Conservation (phyloP, 2,888 invertebrate genomes). For the Ceratothoa steindachneri region DNA sequence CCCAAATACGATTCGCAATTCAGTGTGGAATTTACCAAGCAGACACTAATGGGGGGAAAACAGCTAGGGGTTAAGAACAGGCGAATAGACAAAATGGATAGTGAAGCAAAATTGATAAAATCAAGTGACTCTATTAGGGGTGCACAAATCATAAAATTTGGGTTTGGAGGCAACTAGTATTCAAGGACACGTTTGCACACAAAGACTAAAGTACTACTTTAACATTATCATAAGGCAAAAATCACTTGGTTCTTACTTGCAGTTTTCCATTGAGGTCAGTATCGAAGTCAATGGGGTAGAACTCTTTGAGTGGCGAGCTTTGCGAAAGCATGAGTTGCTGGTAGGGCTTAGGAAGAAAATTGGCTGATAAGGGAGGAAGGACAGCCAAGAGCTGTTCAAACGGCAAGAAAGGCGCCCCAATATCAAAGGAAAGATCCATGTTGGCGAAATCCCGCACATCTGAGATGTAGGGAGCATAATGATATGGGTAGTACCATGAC, state of each 20-base stretch:
- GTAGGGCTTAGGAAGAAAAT: conserved; percentile 71
- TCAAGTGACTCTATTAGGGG: no score
- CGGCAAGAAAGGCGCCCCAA: conserved; percentile 83
- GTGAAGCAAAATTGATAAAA: no score
- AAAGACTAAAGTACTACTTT: no score
- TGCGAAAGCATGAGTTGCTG: conserved; percentile 66
- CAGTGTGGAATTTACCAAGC: no score
- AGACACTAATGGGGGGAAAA: no score
- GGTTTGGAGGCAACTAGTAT: no score
- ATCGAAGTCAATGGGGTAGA: conserved; percentile 84
- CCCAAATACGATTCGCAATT: no score
- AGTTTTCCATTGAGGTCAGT: conserved; percentile 47
- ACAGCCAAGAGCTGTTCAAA: conserved; percentile 87
- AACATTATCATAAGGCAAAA: no score
- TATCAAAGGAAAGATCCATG: conserved; percentile 73
- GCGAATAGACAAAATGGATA: no score
- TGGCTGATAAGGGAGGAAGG: conserved; percentile 68
- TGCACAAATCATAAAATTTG: no score
- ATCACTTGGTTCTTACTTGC: conserved; percentile 33
- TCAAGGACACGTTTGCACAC: no score
- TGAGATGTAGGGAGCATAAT: conserved; percentile 94
- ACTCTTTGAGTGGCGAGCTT: conserved; percentile 77
- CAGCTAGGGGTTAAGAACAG: no score
- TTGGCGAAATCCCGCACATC: conserved; percentile 67
- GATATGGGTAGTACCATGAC: conserved; percentile 97